phyloP scores from a whole-genome alignment of 2,797 vertebrate species.

The Thaleichthys pacificus region DNA sequence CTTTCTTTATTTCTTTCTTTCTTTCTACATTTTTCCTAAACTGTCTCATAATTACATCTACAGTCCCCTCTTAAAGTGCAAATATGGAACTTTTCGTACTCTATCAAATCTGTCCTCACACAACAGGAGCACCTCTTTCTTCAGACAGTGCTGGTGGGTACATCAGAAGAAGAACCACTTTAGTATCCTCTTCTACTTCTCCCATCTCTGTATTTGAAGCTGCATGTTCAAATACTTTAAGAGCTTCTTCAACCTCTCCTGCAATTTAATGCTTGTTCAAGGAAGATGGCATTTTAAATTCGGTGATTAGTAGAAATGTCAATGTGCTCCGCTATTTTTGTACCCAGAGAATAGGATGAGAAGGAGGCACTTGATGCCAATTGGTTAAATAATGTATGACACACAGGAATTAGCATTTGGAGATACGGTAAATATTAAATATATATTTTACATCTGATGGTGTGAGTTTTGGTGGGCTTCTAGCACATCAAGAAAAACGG shows the following conservation, averaged over 20 bases:
- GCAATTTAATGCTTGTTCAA: constrained; percentile 4
- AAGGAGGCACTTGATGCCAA: background rate
- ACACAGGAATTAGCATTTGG: background rate
- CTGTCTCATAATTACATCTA: constrained; percentile 47
- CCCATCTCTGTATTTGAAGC: constrained; percentile 46
- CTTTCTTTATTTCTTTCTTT: too few relatives aligned
- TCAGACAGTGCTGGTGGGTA: constrained; percentile 58
- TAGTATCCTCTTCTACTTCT: constrained; percentile 45
- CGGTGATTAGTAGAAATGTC: background rate
- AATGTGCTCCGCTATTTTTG: background rate
- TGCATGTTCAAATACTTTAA: constrained; percentile 23
- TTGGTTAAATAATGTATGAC: background rate
- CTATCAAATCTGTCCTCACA: constrained; percentile 62
- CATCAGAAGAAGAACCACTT: constrained; percentile 75
- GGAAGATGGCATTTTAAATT: background rate
- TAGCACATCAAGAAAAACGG: background rate
- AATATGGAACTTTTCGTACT: constrained; percentile 58
- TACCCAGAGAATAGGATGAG: background rate
- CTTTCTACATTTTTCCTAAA: background rate
- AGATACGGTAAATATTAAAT: background rate
- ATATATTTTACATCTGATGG: background rate
- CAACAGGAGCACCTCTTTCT: constrained; percentile 36
- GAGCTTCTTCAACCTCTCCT: background rate
- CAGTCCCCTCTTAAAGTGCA: constrained; percentile 46
- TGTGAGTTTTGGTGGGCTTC: background rate